phyloP scores from a whole-genome alignment of 1,140 invertebrate species.

The Hycleus cichorii region DNA sequence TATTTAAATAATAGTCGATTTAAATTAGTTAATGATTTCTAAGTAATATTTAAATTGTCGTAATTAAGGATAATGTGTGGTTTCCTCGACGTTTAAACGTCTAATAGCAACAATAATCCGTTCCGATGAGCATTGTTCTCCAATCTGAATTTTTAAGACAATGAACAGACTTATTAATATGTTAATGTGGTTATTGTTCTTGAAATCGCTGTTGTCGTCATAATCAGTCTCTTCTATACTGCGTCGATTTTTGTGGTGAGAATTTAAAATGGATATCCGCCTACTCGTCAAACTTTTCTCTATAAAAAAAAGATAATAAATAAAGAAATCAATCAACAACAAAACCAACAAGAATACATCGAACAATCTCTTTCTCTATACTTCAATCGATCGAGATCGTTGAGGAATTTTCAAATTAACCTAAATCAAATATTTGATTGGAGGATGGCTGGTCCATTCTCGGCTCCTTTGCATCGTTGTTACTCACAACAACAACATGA shows the following conservation, averaged over 20 bases:
- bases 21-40: too few relatives aligned
- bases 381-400: background rate
- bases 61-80: slow-evolving; percentile 4
- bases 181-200: slow-evolving; percentile 13
- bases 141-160: background rate
- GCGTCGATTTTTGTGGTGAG: too few relatives aligned
- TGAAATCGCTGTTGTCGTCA: slow-evolving; percentile 1
- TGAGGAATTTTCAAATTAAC: slow-evolving; percentile 15
- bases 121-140: slow-evolving; percentile 6
- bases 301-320: too few relatives aligned
- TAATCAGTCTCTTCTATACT: background rate
- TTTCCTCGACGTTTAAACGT: background rate
- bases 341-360: too few relatives aligned
- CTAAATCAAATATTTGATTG: slow-evolving; percentile 23
- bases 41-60: too few relatives aligned
- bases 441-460: background rate
- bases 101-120: slow-evolving; percentile 4
- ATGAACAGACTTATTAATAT: slow-evolving; percentile 11
- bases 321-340: too few relatives aligned
- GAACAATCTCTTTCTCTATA: too few relatives aligned
- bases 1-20: too few relatives aligned
- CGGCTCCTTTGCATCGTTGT: too few relatives aligned
- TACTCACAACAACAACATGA: background rate
- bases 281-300: background rate
- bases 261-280: background rate